Conservation (phyloP, 2,888 invertebrate species). For the Elysia crispata region DNA sequence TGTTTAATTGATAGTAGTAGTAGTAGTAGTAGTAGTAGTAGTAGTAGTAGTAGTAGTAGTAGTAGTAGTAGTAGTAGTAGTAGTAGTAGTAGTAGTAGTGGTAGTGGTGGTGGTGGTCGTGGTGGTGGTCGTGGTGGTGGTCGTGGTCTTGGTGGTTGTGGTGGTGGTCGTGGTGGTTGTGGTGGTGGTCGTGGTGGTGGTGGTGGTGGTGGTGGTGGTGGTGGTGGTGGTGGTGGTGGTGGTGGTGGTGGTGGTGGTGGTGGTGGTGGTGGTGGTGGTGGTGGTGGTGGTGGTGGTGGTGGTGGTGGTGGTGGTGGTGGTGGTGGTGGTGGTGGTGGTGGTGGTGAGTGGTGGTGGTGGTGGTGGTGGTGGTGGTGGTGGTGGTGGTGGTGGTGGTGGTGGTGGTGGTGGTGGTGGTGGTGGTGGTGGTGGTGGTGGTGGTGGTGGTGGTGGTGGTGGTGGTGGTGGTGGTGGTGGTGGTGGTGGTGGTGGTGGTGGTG, state of each 20-base stretch:
- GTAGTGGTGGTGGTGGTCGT: slow-evolving; percentile 1
- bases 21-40: not conserved
- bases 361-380: no score
- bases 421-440: no score
- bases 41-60: slow-evolving; percentile 9
- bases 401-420: no score
- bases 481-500: no score
- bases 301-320: not conserved
- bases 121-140: not conserved
- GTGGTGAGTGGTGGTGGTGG: no score
- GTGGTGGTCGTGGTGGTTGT: no score
- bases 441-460: no score
- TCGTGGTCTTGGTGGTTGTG: no score
- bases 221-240: not conserved
- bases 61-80: slow-evolving; percentile 9
- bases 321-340: no score
- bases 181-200: not conserved
- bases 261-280: not conserved
- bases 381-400: no score
- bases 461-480: no score
- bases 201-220: not conserved
- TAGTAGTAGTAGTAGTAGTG: slow-evolving; percentile 4
- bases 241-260: not conserved
- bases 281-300: not conserved
- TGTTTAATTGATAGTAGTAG: no score